These are phyloP conservation scores for Ceratosolen solmsi DNA, from an alignment of 1,140 invertebrate genomes.

Conservation along the genomic window DNA sequence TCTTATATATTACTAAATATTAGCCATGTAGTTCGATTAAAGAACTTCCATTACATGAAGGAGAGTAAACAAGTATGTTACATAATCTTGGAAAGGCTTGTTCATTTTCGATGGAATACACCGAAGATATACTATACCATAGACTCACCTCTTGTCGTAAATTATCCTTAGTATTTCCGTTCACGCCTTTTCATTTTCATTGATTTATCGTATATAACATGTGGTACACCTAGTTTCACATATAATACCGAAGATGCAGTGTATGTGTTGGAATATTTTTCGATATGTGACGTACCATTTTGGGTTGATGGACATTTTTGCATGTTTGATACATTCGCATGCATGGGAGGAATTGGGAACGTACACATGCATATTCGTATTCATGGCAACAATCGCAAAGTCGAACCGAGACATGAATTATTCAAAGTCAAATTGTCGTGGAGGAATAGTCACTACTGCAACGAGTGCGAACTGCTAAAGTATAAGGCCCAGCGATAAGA, in stretches of 20 bases:
- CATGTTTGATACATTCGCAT: constrained; percentile 41
- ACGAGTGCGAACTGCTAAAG: not conserved
- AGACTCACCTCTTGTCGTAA: not conserved
- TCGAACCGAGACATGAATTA: constrained; percentile 43
- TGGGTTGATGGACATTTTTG: constrained; percentile 35
- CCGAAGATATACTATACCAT: not conserved
- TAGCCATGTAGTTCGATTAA: too few relatives aligned
- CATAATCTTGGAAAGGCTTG: not conserved
- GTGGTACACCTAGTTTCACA: not conserved
- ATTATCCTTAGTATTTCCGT: not conserved
- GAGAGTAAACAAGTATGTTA: too few relatives aligned
- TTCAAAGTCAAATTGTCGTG: constrained; percentile 46
- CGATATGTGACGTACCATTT: constrained; percentile 16
- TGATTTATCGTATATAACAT: constrained; percentile 32
- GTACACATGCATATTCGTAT: constrained; percentile 33
- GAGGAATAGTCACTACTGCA: not conserved
- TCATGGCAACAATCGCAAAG: constrained; percentile 42
- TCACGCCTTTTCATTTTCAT: not conserved
- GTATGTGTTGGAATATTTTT: not conserved
- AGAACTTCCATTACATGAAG: too few relatives aligned
- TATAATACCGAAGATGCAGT: not conserved
- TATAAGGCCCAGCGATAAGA: constrained; percentile 33
- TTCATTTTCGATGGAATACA: not conserved
- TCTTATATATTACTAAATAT: too few relatives aligned
- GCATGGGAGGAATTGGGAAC: constrained; percentile 3